Evolutionary conservation across 2,113 vertebrate species (phyloP), one percentile per base, ranked within the genome.

Genomic region (Pituophis catenifer): DNA sequence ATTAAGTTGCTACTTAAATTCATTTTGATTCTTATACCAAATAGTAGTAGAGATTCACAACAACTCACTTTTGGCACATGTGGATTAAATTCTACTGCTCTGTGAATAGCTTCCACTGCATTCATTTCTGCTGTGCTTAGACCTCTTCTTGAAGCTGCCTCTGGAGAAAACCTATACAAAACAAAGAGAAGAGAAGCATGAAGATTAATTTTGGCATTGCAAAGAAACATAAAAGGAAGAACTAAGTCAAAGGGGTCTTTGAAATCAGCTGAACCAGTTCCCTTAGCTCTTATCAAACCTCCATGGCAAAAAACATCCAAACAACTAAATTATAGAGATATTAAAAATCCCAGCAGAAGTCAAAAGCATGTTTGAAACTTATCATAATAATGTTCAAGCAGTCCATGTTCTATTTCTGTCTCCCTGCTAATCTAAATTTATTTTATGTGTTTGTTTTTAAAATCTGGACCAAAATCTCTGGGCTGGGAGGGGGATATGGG

Each of bases 101-200:
- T 99, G 96, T 99, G 99, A 97, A 99, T 99, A 97, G 99, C 99
- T 98, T 99, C 99, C 93, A 99, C 99, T 93, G 99, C 99, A 90
- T 99, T 99, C 99, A 99, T 99, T 97, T 99, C 99, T 95, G 99
- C 99, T 94, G 99, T 99, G 96, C 99, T 99, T 97, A 99, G 97
- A 62, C 99, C 99, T 96, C 99, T 97, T 86, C 99, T 98, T 89
- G 99, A 99, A 8, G 99, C 99, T 86, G 99, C 99, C 96, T 99
- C 99, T 94, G 99, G 99, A 97, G 99, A 99, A 97, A 99, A 99
- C 96, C 99, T 99, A 89, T 91, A 94, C 1, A 97, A 97, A 95
- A 95, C 92, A 98, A 96, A 95, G 95, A 97, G 24, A 96, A 97
- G 89, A 97, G 94, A 96, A 91, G 95, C 94, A 95, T 95, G 59